These are phyloP conservation scores for Myxocyprinus asiaticus DNA, from an alignment of 2,113 vertebrate species.

Conservation along the genomic window DNA sequence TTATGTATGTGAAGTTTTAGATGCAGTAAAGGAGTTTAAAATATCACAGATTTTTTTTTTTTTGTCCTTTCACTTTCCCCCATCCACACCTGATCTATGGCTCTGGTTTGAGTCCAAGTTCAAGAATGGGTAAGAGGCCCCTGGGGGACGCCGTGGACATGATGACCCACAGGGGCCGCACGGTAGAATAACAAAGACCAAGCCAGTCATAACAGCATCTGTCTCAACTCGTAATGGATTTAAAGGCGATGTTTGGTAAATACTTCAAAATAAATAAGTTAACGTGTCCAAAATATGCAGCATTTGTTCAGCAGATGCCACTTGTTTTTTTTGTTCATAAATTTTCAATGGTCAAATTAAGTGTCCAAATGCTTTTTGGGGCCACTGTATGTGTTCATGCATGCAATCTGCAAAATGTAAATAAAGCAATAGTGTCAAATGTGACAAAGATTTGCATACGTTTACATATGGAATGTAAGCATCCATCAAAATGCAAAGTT, in stretches of 20 bases:
- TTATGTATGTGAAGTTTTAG: slow-evolving; percentile 8
- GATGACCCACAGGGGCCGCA: neutral
- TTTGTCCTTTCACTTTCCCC: neutral
- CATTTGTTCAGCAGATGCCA: no score
- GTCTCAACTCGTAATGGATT: no score
- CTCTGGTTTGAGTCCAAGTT: slow-evolving; percentile 45
- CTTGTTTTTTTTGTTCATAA: no score
- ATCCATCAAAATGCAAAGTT: neutral
- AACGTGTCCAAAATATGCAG: no score
- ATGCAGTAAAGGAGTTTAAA: neutral
- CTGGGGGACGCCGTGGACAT: neutral
- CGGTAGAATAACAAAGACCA: neutral
- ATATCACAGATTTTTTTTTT: neutral
- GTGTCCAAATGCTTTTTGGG: no score
- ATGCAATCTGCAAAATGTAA: no score
- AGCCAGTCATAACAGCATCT: neutral
- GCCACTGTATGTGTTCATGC: no score
- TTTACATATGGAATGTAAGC: neutral
- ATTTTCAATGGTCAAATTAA: no score
- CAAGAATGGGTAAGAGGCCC: slow-evolving; percentile 36
- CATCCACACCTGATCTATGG: slow-evolving; percentile 6
- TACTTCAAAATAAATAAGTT: no score
- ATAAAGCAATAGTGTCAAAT: no score
- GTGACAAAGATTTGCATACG: no score
- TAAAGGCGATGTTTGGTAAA: no score